Conservation (phyloP, 2,797 vertebrate species). For the Paramormyrops hopkinsi region DNA sequence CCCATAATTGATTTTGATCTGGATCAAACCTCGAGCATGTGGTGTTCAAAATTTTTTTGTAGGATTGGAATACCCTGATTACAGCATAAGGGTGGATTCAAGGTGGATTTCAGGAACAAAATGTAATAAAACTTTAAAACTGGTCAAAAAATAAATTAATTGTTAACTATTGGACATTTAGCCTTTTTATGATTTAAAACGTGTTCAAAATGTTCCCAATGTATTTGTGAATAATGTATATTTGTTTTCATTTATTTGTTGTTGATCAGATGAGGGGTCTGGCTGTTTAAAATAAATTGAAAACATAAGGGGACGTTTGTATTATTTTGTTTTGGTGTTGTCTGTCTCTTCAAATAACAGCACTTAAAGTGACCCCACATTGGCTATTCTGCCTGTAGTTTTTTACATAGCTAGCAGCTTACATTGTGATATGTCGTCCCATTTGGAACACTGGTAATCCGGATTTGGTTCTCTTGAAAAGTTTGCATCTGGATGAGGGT, state of each 20-base stretch:
- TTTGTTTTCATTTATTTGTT: background rate
- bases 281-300: background rate
- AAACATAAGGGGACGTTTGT: background rate
- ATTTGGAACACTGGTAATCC: background rate
- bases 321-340: background rate
- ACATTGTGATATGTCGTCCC: background rate
- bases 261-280: background rate
- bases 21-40: background rate
- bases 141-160: background rate
- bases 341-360: background rate
- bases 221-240: background rate
- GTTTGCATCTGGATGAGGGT: background rate
- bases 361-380: background rate
- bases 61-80: background rate
- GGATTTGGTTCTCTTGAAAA: background rate
- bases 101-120: background rate
- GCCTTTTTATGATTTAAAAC: background rate
- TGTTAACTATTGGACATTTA: background rate
- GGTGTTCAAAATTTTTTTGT: background rate
- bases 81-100: background rate
- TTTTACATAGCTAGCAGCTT: background rate
- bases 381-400: background rate
- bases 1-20: background rate
- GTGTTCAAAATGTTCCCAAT: background rate
- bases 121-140: background rate